Conservation (phyloP, 2,888 invertebrate species). For the Caenorhabditis parvicauda region DNA sequence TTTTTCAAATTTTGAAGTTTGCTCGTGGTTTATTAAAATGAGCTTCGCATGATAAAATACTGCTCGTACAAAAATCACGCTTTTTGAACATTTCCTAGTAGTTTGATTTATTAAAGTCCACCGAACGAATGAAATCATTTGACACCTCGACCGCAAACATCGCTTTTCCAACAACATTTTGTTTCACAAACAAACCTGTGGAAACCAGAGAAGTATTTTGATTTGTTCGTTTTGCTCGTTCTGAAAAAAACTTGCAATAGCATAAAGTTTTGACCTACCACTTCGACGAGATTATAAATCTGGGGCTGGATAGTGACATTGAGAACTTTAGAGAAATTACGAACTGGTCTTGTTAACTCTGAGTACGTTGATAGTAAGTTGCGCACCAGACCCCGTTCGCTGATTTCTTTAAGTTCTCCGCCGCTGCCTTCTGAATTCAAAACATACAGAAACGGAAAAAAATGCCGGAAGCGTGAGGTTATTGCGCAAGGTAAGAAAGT, state of each 20-base stretch:
- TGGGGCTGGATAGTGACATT: constrained; percentile 48
- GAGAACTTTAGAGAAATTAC: constrained; percentile 32
- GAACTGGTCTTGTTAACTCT: constrained; percentile 36
- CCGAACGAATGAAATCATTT: too few relatives aligned
- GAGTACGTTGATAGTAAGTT: constrained; percentile 31
- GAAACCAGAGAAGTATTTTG: constrained; percentile 46
- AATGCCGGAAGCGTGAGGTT: constrained; percentile 7
- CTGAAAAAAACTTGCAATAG: constrained; percentile 16
- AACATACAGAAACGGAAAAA: constrained; percentile 2
- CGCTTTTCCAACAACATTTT: too few relatives aligned
- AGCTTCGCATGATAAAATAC: too few relatives aligned
- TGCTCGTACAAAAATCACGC: too few relatives aligned
- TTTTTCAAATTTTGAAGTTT: too few relatives aligned
- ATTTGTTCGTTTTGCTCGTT: constrained; percentile 46
- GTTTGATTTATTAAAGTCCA: too few relatives aligned
- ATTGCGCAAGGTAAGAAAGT: constrained; percentile 15
- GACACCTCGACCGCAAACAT: too few relatives aligned
- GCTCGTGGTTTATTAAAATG: too few relatives aligned
- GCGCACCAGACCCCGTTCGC: constrained; percentile 34
- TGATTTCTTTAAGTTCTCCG: constrained; percentile 6
- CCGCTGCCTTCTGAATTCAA: constrained; percentile 14
- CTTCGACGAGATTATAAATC: constrained; percentile 44
- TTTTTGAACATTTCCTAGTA: too few relatives aligned
- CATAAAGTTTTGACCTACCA: constrained; percentile 22
- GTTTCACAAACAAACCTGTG: constrained; percentile 14